phyloP scores from a whole-genome alignment of 2,888 invertebrate genomes.

The Limnephilus rhombicus region DNA sequence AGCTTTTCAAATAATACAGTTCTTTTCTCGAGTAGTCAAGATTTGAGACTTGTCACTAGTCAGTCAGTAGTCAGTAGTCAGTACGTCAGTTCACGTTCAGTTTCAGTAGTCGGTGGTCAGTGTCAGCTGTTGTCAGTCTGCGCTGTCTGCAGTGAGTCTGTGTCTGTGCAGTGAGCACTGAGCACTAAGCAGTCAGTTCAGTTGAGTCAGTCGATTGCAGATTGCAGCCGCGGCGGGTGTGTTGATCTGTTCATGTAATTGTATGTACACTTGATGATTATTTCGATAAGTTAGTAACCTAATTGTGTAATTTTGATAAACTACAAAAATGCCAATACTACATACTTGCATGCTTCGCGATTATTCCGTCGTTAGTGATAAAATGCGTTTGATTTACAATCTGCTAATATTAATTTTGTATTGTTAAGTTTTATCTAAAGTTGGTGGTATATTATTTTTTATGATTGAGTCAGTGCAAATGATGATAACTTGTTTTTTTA shows the following conservation, averaged over 20 bases:
- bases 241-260: not conserved
- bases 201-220: not conserved
- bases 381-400: not conserved
- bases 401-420: not conserved
- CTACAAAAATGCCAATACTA: not conserved
- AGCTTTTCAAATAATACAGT: not conserved
- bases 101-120: too few species aligned
- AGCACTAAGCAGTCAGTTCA: too few species aligned
- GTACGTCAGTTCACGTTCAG: too few species aligned
- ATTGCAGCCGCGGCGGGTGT: not conserved
- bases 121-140: not conserved
- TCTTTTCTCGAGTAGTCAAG: not conserved
- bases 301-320: not conserved
- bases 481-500: not conserved
- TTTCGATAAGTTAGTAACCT: not conserved
- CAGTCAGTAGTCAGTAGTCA: too few species aligned
- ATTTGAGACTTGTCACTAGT: not conserved
- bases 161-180: too few species aligned
- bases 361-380: not conserved
- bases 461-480: not conserved
- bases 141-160: too few species aligned
- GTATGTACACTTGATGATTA: not conserved
- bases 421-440: not conserved
- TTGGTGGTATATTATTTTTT: not conserved
- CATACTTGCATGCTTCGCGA: not conserved